Evolutionary conservation across 2,113 vertebrate species (phyloP).

Genomic region (Oreotrochilus melanogaster): DNA sequence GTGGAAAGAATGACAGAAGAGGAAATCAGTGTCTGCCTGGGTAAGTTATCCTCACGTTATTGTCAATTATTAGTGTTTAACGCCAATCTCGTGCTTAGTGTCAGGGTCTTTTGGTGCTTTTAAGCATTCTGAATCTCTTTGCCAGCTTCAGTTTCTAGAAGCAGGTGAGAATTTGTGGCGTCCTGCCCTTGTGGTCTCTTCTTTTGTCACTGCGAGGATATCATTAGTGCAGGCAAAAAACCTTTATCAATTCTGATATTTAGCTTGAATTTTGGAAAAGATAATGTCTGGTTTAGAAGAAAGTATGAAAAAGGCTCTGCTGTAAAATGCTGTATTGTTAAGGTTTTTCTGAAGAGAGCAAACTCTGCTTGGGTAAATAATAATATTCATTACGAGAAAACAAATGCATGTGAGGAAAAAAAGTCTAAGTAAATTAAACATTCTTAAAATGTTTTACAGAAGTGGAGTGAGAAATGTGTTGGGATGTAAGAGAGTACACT

Average conservation of each 20-base stretch:
- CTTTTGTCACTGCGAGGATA: background rate
- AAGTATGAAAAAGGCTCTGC: background rate
- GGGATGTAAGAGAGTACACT: background rate
- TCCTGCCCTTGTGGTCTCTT: background rate
- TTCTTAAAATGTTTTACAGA: constrained; percentile 21
- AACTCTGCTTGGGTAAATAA: background rate
- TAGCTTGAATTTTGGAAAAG: background rate
- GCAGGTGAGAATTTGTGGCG: background rate
- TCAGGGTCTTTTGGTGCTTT: background rate
- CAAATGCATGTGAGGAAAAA: background rate
- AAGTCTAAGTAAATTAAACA: background rate
- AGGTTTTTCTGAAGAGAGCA: background rate
- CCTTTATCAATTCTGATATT: background rate
- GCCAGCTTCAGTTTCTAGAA: background rate
- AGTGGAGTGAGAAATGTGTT: constrained; percentile 22
- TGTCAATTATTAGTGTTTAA: background rate
- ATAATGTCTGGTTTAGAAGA: background rate
- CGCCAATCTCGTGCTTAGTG: background rate
- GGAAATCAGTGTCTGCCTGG: background rate
- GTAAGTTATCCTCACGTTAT: constrained; percentile 36
- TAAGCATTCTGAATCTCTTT: background rate
- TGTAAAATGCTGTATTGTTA: background rate
- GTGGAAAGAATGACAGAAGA: constrained; percentile 31
- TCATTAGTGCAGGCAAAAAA: background rate
- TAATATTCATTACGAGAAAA: constrained; percentile 12